Evolutionary conservation across 2,797 vertebrate genomes (phyloP), one percentile per base, ranked within the genome.

Genomic region (Diplodus puntazzo): DNA sequence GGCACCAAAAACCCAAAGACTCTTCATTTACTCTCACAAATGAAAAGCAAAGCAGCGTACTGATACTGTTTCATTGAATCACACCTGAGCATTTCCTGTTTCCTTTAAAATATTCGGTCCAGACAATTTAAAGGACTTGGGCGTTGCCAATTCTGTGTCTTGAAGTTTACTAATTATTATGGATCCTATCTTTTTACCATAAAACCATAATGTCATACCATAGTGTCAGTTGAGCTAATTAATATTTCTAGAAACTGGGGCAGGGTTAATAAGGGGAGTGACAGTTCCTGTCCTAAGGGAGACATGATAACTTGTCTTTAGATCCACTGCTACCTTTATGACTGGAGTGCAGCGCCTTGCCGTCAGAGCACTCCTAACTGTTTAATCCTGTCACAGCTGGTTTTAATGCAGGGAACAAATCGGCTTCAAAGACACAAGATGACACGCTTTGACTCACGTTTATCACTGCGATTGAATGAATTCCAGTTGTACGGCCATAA

Each of bases 211-310:
- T 9, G 34, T 34, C 7, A 34, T 34, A 34, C 30, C 3, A 2
- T 9, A 1, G 52, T 50, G 10, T 59, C 18, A 34, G 21, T 11
- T 5, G 58, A 27, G 46, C 21, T 2, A 12, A 64, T 70, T 9
- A 23, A 16, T 45, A 45, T 42, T 79, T 73, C 42, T 45, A 13
- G 45, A 58, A 75, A 53, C 34, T 63, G 42, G 72, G 48, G 18
- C 66, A 66, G 46, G 10, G 66, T 48, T 60, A 21, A 50, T 69
- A 52, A 16, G 46, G 21, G 43, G 11, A 20, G 16, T n/a, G 48
- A 20, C 30, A 43, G 18, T 30, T 58, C 30, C 30, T 45, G 43
- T 52, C 12, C 30, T 5, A 0, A 48, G 58, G 48, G 49, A 69
- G 42, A 53, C 11, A 11, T 14, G n/a, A 61, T 39, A 49, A 39